Evolutionary conservation across 2,888 invertebrate genomes (phyloP), one percentile per base, ranked within the genome.

Genomic region (Argyra leucocephala): DNA sequence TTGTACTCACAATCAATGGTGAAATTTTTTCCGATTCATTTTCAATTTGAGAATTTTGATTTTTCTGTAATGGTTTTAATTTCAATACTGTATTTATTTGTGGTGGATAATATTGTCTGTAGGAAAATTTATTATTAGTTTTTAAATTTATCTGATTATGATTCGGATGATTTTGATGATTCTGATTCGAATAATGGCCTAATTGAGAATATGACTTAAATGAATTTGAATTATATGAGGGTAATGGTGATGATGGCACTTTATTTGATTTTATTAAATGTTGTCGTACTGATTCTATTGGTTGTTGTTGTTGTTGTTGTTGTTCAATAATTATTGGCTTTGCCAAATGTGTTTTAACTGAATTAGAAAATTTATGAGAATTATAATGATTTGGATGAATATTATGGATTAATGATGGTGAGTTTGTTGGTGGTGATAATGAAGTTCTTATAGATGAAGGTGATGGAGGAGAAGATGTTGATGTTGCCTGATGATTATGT

Each of bases 1-100:
- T 22, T 15, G 62, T 22, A 59, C 67, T 60, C 48, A 64, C 67
- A 67, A 66, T 63, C 67, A 58, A 64, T 62, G 67, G 64, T 21
- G 61, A 18, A 18, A n/a, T 18, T 9, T 48, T 48, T 5, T 18
- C 48, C n/a, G n/a, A n/a, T n/a, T n/a, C n/a, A 12, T 15, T 9
- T 48, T 48, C 48, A n/a, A 68, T 59, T 57, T 65, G 68, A 7
- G 67, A 66, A 58, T 67, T 68, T 36, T 69, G 70, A 64, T 72
- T 76, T 68, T 77, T 73, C 48, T 71, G 72, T 21, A 74, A 68
- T 26, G 77, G 74, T 60, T 73, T 73, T 26, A 76, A 69, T 64
- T 76, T 76, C 7, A 73, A 69, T 1, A 75, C 70, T 15, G 68
- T 65, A 65, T 68, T 67, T 66, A 61, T 68, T 69, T 57, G 68